Percentiles rank a stretch among this genome's conserved stretches.
Evolutionary conservation across 2,113 vertebrate species (phyloP).

Genomic region (Abramis brama): DNA sequence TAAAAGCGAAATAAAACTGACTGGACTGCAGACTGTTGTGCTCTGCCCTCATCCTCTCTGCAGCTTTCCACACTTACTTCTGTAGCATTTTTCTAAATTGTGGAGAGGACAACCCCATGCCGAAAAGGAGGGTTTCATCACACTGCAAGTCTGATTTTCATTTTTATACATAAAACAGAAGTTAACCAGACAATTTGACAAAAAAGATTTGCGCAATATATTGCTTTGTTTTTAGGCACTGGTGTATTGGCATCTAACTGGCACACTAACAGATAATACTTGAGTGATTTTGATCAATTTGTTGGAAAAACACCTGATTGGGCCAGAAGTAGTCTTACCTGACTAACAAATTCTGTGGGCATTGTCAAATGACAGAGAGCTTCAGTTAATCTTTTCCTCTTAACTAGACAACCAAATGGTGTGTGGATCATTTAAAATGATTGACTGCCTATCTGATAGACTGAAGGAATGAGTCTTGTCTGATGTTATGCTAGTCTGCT

Average conservation of each 20-base stretch:
- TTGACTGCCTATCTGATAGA: not conserved
- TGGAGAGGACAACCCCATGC: not conserved
- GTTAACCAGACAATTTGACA: not conserved
- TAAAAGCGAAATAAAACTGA: not conserved
- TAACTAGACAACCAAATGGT: not conserved
- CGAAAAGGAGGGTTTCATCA: not conserved
- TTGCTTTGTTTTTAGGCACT: not conserved
- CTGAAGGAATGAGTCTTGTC: not conserved
- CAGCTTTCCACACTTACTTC: conserved; percentile 7
- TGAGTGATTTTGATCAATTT: too few species aligned
- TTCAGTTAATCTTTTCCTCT: not conserved
- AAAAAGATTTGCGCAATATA: not conserved
- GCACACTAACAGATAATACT: too few species aligned
- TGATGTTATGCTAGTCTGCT: not conserved
- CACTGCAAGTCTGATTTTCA: not conserved
- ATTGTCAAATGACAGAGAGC: not conserved
- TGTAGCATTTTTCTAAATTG: not conserved
- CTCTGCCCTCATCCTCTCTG: not conserved
- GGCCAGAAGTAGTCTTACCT: not conserved
- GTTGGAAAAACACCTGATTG: not conserved
- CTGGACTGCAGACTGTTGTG: not conserved
- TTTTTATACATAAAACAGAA: not conserved
- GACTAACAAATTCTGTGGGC: not conserved
- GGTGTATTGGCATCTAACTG: not conserved
- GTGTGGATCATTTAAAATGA: not conserved